Conservation (phyloP, 2,113 vertebrate genomes). For the Oceanites oceanicus region DNA sequence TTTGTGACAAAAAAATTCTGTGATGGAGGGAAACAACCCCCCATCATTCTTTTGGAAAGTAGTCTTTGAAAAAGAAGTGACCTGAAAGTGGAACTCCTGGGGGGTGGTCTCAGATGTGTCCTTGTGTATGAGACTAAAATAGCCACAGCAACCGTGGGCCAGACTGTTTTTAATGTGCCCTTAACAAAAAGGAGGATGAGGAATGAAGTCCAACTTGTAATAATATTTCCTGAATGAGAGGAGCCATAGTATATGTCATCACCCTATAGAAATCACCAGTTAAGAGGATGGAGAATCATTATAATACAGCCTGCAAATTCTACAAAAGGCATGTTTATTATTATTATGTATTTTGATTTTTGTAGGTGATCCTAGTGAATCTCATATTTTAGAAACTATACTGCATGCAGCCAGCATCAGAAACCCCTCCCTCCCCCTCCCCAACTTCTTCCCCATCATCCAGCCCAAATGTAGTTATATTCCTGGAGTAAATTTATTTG, state of each 20-base stretch:
- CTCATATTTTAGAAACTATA: not conserved
- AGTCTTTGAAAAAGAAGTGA: conserved; percentile 2
- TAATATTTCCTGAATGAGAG: not conserved
- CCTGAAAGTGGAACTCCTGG: not conserved
- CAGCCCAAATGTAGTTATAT: not conserved
- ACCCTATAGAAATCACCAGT: fast-evolving
- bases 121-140: not conserved
- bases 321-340: not conserved
- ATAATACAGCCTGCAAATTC: not conserved
- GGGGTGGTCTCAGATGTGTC: not conserved
- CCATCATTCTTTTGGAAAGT: conserved; percentile 10
- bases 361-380: not conserved
- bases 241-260: not conserved
- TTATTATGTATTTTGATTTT: not conserved
- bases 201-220: not conserved
- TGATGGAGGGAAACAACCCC: not conserved
- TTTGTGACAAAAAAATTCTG: not conserved
- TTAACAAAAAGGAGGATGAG: not conserved
- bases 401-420: not conserved
- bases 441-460: not conserved
- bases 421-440: not conserved
- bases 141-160: not conserved
- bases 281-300: not conserved
- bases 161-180: not conserved
- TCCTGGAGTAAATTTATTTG: not conserved